Evolutionary conservation across 1,140 invertebrate species (phyloP), one percentile per base, ranked within the genome.

Genomic region (Papilio dardanus): DNA sequence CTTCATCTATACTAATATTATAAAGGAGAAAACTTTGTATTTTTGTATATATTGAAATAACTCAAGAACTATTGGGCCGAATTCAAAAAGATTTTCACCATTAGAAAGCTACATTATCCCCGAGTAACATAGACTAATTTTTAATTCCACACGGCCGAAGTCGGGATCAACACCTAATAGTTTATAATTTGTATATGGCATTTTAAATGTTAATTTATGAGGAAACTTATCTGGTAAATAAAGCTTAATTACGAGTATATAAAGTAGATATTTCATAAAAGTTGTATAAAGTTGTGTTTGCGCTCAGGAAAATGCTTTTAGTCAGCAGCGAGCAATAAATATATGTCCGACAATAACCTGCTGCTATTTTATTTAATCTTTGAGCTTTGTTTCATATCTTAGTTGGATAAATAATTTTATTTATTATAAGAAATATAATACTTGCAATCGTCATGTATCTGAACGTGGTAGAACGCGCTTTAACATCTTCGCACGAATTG

Each of bases 241-340:
- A 8, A 24, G 5, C 50, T 54, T 10, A 54, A 54, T 54, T 54
- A 54, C 19, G n/a, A n/a, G n/a, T n/a, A n/a, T n/a, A n/a, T n/a
- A n/a, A n/a, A n/a, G n/a, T n/a, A n/a, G n/a, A 24, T 24, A 54
- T 24, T 19, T 54, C 50, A 54, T 54, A 58, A 58, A 58, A 58
- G 54, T 58, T 58, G 24, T 28, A 58, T 58, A 58, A 10, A 28
- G 54, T 54, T 54, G 21, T 58, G 21, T 58, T 58, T 54, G 50
- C 10, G 19, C 46, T 7, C 54, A 58, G 1, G 21, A 28, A 28
- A 58, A 54, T 54, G 19, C 19, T 24, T 54, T 54, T 46, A 46
- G 42, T 54, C 50, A 24, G 50, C 50, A 24, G 19, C 50, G 19
- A 24, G 19, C 54, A 58, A 58, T 58, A 58, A 58, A 58, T 58